Evolutionary conservation across 2,113 vertebrate species (phyloP).

Genomic region (Hippocampus comes): DNA sequence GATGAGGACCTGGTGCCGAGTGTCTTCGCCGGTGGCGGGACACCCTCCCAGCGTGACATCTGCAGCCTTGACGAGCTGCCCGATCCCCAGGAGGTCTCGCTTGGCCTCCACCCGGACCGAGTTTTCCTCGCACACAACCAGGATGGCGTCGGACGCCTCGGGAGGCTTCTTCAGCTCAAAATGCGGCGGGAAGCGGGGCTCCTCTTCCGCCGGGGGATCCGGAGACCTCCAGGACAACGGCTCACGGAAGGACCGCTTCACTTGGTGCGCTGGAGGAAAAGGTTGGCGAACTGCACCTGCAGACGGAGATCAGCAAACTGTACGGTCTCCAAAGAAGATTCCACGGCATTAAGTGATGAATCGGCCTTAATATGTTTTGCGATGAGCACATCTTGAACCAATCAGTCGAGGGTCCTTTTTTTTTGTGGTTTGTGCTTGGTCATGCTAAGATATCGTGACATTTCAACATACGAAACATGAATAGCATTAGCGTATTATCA

Average conservation of each 20-base stretch:
- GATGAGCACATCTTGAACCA: no score
- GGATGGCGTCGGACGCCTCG: conserved; percentile 4
- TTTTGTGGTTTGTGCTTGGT: no score
- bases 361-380: no score
- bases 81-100: conserved; percentile 56
- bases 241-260: conserved; percentile 14
- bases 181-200: background rate
- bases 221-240: conserved; percentile 47
- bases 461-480: no score
- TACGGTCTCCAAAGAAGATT: background rate
- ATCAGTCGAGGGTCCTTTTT: no score
- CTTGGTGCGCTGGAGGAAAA: background rate
- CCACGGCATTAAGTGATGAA: background rate
- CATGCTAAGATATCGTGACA: no score
- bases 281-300: background rate
- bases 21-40: conserved; percentile 25
- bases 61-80: conserved; percentile 24
- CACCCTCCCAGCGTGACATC: conserved; percentile 58
- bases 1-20: conserved; percentile 28
- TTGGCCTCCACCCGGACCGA: conserved; percentile 49
- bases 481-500: no score
- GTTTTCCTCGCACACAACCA: conserved; percentile 36
- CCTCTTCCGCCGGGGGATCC: conserved; percentile 9
- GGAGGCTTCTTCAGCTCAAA: conserved; percentile 38
- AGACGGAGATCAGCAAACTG: background rate